Base-by-base conservation (phyloP, 2,797 vertebrate species). In the Malurus splendens region DNA sequence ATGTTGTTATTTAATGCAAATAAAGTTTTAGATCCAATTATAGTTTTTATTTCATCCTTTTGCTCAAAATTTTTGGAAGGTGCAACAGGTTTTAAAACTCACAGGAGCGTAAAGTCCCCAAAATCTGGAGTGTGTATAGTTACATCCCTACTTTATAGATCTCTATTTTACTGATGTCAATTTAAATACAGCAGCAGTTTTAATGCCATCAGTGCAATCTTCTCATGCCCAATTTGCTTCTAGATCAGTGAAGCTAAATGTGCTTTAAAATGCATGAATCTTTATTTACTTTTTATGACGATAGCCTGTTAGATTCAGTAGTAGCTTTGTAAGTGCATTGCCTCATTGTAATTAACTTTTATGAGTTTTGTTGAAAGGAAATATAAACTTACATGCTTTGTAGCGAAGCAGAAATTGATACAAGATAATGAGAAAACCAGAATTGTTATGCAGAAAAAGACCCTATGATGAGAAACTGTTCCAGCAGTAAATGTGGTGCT, bases 161-260 rank as follows among this genome's bases (percentile, higher is more conserved):
- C 24, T n/a, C 48, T 55, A 17, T 30, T 75, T 62, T 23, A 56
- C 60, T 82, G 64, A 27, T 90, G 47, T 60, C 50, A n/a, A 1
- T 86, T 86, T 87, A 79, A 94, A 88, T 67, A 51, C 54, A 84
- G 72, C 45, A 75, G 67, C 32, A 60, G 27, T 84, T 92, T 86
- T 64, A 91, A 73, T 45, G 60, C 60, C 14, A 7, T 88, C 88
- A 61, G 54, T 80, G 75, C 54, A 77, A 54, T 88, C 65, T 76
- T 76, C 83, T 91, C 65, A 82, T 67, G 88, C 71, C 36, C 57
- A 74, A 74, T 92, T 94, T 90, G 39, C 68, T 93, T 90, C 75
- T 71, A 86, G 72, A 90, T 79, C 83, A 77, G 83, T 80, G 88
- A 86, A 86, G 81, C 39, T 88, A 86, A 82, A 84, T 64, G 54